Evolutionary conservation across 2,888 invertebrate genomes (phyloP).

Genomic region (Mesorhabditis belari): DNA sequence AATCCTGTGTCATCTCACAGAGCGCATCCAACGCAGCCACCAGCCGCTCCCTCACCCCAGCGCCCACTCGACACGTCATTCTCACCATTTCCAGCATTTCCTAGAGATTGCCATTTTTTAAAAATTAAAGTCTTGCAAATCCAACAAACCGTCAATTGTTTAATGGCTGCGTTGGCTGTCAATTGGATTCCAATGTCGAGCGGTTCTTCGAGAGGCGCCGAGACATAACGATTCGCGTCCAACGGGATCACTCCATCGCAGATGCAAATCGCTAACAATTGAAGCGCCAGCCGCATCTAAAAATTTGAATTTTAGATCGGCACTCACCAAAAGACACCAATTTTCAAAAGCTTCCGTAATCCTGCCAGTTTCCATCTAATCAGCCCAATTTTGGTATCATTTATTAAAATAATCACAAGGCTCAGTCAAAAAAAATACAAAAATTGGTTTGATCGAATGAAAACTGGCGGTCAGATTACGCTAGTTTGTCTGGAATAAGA

Average conservation of each 20-base stretch:
- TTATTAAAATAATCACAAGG: too few relatives aligned
- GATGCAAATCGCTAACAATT: constrained; percentile 91
- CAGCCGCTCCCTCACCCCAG: constrained; percentile 70
- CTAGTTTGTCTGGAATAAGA: too few relatives aligned
- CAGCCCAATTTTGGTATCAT: too few relatives aligned
- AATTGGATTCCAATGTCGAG: constrained; percentile 56
- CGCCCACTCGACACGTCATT: constrained; percentile 67
- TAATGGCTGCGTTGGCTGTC: constrained; percentile 71
- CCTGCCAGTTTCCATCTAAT: too few relatives aligned
- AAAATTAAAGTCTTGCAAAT: background rate
- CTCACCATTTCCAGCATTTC: constrained; percentile 78
- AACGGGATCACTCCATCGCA: constrained; percentile 76
- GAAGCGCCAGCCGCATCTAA: constrained; percentile 84
- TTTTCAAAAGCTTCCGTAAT: too few relatives aligned
- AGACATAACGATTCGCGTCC: constrained; percentile 42
- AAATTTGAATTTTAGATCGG: too few relatives aligned
- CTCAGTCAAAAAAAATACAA: too few relatives aligned
- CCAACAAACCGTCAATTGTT: constrained; percentile 66
- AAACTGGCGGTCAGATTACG: too few relatives aligned
- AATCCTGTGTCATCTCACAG: constrained; percentile 74
- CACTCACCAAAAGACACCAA: too few relatives aligned
- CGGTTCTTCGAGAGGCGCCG: constrained; percentile 42
- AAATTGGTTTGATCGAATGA: too few relatives aligned
- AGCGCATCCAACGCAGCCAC: constrained; percentile 79
- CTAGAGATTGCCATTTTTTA: constrained; percentile 32